phyloP scores from a whole-genome alignment of 2,797 vertebrate genomes.

The Acrossocheilus wenchowensis region DNA sequence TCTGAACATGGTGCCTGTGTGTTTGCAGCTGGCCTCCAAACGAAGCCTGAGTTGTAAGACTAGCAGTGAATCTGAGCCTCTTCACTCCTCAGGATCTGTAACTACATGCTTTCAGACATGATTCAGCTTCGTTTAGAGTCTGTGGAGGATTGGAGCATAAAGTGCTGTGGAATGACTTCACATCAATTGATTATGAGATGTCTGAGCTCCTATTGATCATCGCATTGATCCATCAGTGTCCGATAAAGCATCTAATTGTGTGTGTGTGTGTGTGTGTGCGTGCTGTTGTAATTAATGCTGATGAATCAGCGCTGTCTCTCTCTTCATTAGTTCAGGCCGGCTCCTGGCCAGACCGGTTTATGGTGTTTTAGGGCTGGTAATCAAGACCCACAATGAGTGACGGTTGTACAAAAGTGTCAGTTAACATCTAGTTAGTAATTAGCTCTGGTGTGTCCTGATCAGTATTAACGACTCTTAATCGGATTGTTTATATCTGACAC shows the following conservation, averaged over 20 bases:
- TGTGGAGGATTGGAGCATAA: background rate
- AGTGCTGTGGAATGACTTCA: background rate
- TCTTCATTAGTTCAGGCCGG: background rate
- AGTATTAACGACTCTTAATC: background rate
- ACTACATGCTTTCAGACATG: no score
- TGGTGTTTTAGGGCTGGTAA: background rate
- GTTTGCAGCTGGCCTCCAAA: background rate
- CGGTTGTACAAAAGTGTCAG: background rate
- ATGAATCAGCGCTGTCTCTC: background rate
- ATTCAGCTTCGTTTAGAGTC: no score
- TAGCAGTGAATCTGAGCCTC: no score
- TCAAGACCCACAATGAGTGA: background rate
- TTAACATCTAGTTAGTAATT: background rate
- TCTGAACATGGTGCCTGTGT: background rate
- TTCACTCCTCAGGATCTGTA: background rate
- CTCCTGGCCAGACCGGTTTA: background rate
- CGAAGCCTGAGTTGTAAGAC: background rate
- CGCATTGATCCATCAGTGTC: background rate
- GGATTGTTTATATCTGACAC: slow-evolving; percentile 22
- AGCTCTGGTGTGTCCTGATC: background rate
- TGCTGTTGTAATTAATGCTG: background rate
- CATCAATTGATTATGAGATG: background rate
- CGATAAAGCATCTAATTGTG: no score
- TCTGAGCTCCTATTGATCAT: background rate
- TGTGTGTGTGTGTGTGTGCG: no score